These are phyloP conservation scores for Altica lythri DNA, from an alignment of 2,888 invertebrate genomes.

Conservation along the genomic window DNA sequence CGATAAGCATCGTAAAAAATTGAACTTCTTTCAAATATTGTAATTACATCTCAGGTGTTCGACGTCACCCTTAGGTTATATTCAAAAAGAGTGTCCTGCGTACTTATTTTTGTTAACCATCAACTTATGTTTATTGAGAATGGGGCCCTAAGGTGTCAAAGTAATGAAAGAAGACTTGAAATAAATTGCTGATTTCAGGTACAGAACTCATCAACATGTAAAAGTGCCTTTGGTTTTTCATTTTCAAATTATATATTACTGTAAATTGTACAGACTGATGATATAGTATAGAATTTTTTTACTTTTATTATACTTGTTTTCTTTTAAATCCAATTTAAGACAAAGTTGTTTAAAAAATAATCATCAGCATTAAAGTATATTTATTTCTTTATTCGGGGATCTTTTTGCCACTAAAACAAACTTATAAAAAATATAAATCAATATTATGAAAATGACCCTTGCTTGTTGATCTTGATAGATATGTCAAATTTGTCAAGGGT, in stretches of 20 bases:
- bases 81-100: background rate
- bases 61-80: slow-evolving; percentile 10
- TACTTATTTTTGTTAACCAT: background rate
- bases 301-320: too few relatives aligned
- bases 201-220: slow-evolving; percentile 11
- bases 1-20: background rate
- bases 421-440: too few relatives aligned
- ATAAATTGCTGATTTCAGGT: slow-evolving; percentile 15
- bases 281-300: background rate
- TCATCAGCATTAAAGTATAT: too few relatives aligned
- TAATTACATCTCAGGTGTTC: slow-evolving; percentile 30
- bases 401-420: too few relatives aligned
- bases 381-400: too few relatives aligned
- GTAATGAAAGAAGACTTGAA: slow-evolving; percentile 21
- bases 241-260: slow-evolving; percentile 19
- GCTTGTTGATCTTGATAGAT: too few relatives aligned
- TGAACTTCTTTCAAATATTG: slow-evolving; percentile 21
- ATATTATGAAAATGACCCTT: too few relatives aligned
- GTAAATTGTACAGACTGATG: background rate
- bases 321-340: too few relatives aligned
- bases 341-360: too few relatives aligned
- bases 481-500: too few relatives aligned
- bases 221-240: slow-evolving; percentile 18
- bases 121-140: slow-evolving; percentile 3
- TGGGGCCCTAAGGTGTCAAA: slow-evolving; percentile 21